Percentiles rank a stretch among this genome's conserved stretches.
These are phyloP conservation scores for Helobdella robusta DNA, from an alignment of 2,888 invertebrate genomes.

Conservation along the genomic window DNA sequence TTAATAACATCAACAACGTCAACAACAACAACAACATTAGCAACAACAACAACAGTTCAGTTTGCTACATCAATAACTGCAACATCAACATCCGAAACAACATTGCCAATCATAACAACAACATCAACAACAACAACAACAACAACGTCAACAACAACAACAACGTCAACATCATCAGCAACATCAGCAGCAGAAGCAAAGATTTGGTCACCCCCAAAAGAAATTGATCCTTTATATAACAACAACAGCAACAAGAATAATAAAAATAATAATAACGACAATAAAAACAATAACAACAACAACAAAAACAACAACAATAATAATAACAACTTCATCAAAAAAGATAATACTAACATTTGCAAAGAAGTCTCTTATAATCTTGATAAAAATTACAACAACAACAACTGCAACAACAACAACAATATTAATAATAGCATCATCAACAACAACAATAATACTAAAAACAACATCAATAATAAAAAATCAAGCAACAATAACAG, in stretches of 20 bases:
- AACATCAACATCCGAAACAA: not conserved
- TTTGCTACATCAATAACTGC: slow-evolving; percentile 1
- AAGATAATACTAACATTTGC: not conserved
- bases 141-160: not conserved
- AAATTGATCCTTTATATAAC: not conserved
- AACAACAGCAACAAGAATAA: not conserved
- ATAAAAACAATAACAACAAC: not conserved
- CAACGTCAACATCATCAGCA: slow-evolving; percentile 3
- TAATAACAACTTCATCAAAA: not conserved
- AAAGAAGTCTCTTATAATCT: not conserved
- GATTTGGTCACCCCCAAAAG: slow-evolving; percentile 15
- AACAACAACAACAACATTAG: not conserved
- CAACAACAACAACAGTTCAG: not conserved
- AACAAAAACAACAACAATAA: not conserved
- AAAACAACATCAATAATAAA: not conserved
- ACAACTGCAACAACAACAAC: not conserved
- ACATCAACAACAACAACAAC: slow-evolving; percentile 5
- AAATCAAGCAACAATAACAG: not conserved
- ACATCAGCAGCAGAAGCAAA: slow-evolving; percentile 7
- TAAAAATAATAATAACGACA: slow-evolving; percentile 4
- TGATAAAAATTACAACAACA: not conserved
- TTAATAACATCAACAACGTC: not conserved
- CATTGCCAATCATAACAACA: not conserved
- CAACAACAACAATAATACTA: not conserved
- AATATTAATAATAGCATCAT: not conserved